A percentile compares a stretch with the other conserved stretches of the same genome.
These are phyloP conservation scores for Tetragonisca angustula DNA, from an alignment of 2,888 invertebrate genomes.

Conservation along the genomic window DNA sequence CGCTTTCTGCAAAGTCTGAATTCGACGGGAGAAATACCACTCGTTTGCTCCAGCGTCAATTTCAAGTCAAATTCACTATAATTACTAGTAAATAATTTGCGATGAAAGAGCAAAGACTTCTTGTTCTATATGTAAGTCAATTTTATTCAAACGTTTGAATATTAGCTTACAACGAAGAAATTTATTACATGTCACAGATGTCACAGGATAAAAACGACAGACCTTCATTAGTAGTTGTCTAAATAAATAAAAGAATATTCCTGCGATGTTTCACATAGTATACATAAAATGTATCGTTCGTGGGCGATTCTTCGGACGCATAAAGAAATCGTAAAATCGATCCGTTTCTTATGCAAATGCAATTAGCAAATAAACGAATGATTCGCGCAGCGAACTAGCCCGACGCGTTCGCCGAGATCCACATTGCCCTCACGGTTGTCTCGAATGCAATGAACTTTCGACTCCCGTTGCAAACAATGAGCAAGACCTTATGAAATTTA, in stretches of 20 bases:
- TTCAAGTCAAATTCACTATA: no score
- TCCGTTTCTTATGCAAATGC: no score
- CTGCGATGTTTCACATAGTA: no score
- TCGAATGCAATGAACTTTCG: slow-evolving; percentile 17
- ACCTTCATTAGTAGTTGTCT: neutral
- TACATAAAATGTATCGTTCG: no score
- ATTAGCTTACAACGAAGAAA: neutral
- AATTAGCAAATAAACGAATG: neutral
- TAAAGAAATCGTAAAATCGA: no score
- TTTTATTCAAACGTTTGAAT: no score
- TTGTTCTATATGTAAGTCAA: no score
- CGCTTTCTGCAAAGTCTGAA: neutral
- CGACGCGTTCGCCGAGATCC: neutral
- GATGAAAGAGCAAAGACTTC: no score
- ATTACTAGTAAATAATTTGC: no score
- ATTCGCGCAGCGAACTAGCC: neutral
- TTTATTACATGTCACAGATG: neutral
- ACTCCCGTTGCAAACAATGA: slow-evolving; percentile 31
- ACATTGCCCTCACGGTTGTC: neutral
- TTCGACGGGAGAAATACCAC: neutral
- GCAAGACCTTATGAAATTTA: slow-evolving; percentile 23
- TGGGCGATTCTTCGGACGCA: no score
- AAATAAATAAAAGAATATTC: neutral
- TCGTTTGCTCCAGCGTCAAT: neutral
- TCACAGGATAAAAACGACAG: neutral